Percentiles rank a stretch among this genome's conserved stretches.
These are phyloP conservation scores for Heterodera schachtii DNA, from an alignment of 1,140 invertebrate genomes.

Conservation along the genomic window DNA sequence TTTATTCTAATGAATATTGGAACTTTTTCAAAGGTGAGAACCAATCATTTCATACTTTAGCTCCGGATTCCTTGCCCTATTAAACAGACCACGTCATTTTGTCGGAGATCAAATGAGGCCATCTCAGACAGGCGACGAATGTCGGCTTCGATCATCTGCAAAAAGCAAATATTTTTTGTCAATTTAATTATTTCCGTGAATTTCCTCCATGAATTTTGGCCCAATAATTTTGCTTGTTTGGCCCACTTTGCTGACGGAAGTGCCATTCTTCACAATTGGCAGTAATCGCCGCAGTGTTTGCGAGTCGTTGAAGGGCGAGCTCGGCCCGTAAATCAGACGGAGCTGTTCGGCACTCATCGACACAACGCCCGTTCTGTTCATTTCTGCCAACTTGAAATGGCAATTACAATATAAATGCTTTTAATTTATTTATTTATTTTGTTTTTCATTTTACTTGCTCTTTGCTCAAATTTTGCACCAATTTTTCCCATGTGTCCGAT, in stretches of 20 bases:
- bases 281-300: slow-evolving; percentile 39
- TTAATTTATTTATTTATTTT: not conserved
- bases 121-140: slow-evolving; percentile 39
- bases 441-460: slow-evolving; percentile 24
- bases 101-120: slow-evolving; percentile 43
- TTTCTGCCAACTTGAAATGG: slow-evolving; percentile 42
- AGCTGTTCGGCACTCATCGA: slow-evolving; percentile 37
- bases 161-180: not conserved
- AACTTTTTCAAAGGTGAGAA: too few relatives aligned
- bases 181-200: not conserved
- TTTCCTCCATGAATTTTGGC: not conserved
- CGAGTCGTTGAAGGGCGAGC: slow-evolving; percentile 50
- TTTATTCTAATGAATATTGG: too few relatives aligned
- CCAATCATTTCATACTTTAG: too few relatives aligned
- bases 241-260: not conserved
- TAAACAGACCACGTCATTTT: slow-evolving; percentile 44
- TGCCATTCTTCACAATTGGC: slow-evolving; percentile 25
- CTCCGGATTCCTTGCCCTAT: too few relatives aligned
- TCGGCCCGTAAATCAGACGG: slow-evolving; percentile 44
- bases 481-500: slow-evolving; percentile 28
- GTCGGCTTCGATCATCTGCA: slow-evolving; percentile 37
- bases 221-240: not conserved
- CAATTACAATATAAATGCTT: not conserved
- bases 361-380: slow-evolving; percentile 49
- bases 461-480: slow-evolving; percentile 25